phyloP scores from a whole-genome alignment of 2,113 vertebrate species.

The Taxidea taxus region DNA sequence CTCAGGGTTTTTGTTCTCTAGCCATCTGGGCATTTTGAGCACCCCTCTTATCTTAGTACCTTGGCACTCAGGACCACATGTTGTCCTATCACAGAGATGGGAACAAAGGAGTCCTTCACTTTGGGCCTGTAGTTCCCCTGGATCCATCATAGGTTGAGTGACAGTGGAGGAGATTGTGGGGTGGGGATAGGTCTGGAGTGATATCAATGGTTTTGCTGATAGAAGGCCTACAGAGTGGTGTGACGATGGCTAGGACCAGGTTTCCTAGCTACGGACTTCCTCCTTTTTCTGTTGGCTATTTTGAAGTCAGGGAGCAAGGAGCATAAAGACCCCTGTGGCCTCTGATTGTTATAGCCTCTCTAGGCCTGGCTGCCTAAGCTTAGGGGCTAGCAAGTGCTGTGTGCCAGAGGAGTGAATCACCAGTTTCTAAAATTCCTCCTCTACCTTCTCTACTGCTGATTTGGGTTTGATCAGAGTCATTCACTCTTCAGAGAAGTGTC shows the following conservation, averaged over 20 bases:
- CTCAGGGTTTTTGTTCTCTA: constrained; percentile 72
- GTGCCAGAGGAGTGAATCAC: background rate
- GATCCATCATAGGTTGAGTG: constrained; percentile 44
- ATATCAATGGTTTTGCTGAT: constrained; percentile 63
- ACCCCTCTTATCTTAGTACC: constrained; percentile 75
- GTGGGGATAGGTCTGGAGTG: constrained; percentile 30
- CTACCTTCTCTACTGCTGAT: background rate
- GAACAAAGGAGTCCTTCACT: constrained; percentile 72
- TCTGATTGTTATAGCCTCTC: background rate
- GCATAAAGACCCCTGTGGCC: constrained; percentile 17
- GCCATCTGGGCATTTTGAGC: constrained; percentile 77
- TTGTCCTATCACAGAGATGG: constrained; percentile 60
- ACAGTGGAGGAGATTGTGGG: constrained; percentile 36
- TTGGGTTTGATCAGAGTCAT: constrained; percentile 26
- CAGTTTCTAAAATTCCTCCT: constrained; percentile 13
- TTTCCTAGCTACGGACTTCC: constrained; percentile 29
- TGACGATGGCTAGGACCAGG: constrained; percentile 46
- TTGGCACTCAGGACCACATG: constrained; percentile 74
- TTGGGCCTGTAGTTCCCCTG: constrained; percentile 51
- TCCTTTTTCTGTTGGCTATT: constrained; percentile 1
- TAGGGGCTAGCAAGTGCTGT: background rate
- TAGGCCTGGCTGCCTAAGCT: background rate
- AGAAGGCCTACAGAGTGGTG: constrained; percentile 3
- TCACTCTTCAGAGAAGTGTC: constrained; percentile 46
- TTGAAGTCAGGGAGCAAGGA: constrained; percentile 28